These are phyloP conservation scores for Cyrtonyx montezumae DNA, from an alignment of 2,113 vertebrate species.

Conservation along the genomic window DNA sequence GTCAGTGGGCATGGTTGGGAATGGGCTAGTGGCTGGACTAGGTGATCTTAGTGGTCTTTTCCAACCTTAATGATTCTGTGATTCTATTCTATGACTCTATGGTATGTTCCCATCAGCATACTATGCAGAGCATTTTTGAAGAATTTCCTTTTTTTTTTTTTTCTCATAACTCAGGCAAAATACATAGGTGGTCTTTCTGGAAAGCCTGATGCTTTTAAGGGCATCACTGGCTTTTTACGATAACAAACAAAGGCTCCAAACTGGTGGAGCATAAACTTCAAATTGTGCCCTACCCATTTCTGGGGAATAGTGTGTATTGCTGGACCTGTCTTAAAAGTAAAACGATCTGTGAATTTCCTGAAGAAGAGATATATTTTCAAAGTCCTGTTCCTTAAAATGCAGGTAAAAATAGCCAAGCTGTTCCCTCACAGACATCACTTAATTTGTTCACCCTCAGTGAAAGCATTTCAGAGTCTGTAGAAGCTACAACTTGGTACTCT, in stretches of 20 bases:
- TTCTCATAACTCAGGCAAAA: background rate
- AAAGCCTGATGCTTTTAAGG: background rate
- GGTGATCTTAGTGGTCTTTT: too few species aligned
- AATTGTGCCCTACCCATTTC: background rate
- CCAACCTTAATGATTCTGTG: too few species aligned
- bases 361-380: background rate
- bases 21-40: too few species aligned
- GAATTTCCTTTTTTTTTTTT: background rate
- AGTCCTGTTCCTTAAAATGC: constrained; percentile 19
- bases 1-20: too few species aligned
- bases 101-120: background rate
- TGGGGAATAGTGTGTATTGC: background rate
- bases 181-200: background rate
- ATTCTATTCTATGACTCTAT: too few species aligned
- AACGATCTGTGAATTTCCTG: background rate
- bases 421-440: background rate
- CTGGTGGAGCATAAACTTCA: background rate
- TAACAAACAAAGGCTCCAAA: background rate
- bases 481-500: background rate
- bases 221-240: background rate
- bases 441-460: background rate
- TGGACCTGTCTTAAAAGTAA: background rate
- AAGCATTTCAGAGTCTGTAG: background rate
- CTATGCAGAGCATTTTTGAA: background rate
- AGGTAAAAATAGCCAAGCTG: constrained; percentile 20